Base-by-base conservation (phyloP, 64 coral and sea anemone genomes). In the Actinia equina region DNA sequence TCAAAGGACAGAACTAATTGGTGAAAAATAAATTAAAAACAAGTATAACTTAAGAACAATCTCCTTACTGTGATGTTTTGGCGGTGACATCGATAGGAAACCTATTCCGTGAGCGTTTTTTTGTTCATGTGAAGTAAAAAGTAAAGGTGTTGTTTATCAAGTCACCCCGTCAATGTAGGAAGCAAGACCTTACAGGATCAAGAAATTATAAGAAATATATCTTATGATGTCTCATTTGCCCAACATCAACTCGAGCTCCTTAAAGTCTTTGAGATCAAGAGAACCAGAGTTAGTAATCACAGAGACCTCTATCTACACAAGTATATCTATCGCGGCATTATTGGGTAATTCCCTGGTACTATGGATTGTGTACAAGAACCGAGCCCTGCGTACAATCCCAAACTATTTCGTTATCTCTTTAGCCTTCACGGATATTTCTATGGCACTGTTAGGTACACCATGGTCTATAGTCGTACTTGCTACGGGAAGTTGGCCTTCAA, bases 301-400 rank as follows among this genome's bases (percentile, higher is more conserved):
- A 49, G 88, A 90, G 69, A 84, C 82, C 3, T 45, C 84, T 11
- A 85, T 85, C 8, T 90, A 85, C 19, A 63, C 44, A 22, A 77
- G 18, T 62, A 77, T 90, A 22, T 23, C 63, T 19, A 17, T 56
- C 0, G 44, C 42, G 49, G 91, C 86, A 42, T 79, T 93, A 12
- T 27, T 79, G 6, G 91, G 91, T 59, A 93, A 93, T 65, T 65
- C 86, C 42, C 45, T 88, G 25, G 86, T 88, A 25, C 59, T 93
- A 4, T 93, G 82, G 80, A 88, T 93, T 46, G 86, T 93, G 5
- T 93, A 88, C 87, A 93, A 93, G 83, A 93, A 83, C 6, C 64
- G 37, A 17, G 64, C 84, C 23, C 91, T 93, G 0, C 61, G 86
- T 22, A 88, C 62, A 53, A 83, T 88, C 14, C 65, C 91, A 59